These are phyloP conservation scores for Scaptomyza montana DNA, from an alignment of 1,140 invertebrate species.

Conservation along the genomic window DNA sequence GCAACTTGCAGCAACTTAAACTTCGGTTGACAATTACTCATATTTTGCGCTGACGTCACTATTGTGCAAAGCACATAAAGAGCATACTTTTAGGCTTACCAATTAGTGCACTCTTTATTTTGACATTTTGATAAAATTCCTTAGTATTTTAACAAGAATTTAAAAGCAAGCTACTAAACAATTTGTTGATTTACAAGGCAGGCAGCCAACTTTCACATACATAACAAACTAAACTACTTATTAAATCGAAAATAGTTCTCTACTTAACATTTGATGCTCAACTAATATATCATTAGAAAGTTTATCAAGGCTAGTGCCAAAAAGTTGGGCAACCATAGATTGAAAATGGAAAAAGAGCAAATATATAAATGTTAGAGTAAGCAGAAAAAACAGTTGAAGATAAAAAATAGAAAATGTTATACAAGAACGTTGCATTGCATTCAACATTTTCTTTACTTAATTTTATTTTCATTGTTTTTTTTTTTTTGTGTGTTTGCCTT, in stretches of 20 bases:
- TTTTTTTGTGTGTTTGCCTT: constrained; percentile 16
- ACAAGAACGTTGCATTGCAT: constrained; percentile 2
- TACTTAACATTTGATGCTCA: constrained; percentile 43
- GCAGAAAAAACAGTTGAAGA: constrained; percentile 2
- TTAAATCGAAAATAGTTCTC: constrained; percentile 36
- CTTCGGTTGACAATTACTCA: constrained; percentile 26
- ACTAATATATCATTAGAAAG: constrained; percentile 20
- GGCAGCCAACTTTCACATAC: constrained; percentile 33
- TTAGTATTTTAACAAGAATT: constrained; percentile 23
- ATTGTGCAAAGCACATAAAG: constrained; percentile 8
- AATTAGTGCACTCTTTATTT: constrained; percentile 6
- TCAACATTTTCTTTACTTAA: constrained; percentile 13
- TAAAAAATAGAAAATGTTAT: constrained; percentile 19
- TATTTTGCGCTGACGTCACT: constrained; percentile 32
- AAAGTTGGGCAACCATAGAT: constrained; percentile 42
- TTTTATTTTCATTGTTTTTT: constrained; percentile 34
- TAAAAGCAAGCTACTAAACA: constrained; percentile 37
- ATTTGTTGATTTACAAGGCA: constrained; percentile 24
- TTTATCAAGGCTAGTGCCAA: constrained; percentile 38
- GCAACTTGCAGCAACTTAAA: constrained; percentile 29
- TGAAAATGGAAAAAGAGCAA: constrained; percentile 32
- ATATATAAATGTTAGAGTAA: constrained; percentile 8
- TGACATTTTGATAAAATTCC: constrained; percentile 8
- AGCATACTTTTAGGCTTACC: constrained; percentile 50
- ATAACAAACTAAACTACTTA: constrained; percentile 31